Conservation (phyloP, 2,113 vertebrate genomes). For the Pituophis catenifer region DNA sequence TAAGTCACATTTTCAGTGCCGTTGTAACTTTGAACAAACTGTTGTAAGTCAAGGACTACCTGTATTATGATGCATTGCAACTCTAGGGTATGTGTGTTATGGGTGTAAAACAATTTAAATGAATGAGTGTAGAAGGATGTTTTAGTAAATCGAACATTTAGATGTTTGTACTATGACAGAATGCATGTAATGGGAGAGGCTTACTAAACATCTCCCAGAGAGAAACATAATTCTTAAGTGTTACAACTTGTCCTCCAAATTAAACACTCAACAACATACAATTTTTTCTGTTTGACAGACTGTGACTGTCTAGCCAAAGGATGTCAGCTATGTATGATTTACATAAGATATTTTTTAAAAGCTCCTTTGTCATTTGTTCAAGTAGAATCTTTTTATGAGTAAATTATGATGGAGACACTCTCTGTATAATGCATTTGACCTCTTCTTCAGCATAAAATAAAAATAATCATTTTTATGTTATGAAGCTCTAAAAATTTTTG, state of each 20-base stretch:
- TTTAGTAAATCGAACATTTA: conserved; percentile 34
- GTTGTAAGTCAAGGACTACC: background rate
- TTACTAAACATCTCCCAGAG: conserved; percentile 39
- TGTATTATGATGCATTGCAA: background rate
- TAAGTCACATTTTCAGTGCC: background rate
- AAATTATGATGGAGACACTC: conserved; percentile 1
- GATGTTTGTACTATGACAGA: background rate
- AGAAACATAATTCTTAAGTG: conserved; percentile 37
- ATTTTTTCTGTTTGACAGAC: conserved; percentile 16
- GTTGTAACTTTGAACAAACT: background rate
- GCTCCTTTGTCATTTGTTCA: conserved; percentile 28
- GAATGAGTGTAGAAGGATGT: background rate
- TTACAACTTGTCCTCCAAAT: conserved; percentile 9
- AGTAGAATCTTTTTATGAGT: background rate
- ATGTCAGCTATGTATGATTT: background rate
- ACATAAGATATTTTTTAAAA: conserved; percentile 33
- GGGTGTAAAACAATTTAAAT: background rate
- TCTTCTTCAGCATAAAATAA: background rate
- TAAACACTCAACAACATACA: conserved; percentile 7
- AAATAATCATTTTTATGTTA: background rate
- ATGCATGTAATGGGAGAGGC: conserved; percentile 26
- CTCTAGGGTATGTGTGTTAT: background rate
- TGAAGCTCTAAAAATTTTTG: background rate
- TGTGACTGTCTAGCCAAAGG: conserved; percentile 25
- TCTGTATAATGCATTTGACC: conserved; percentile 5